Conservation (phyloP, 1,140 invertebrate genomes). For the Ceratina australensis region DNA sequence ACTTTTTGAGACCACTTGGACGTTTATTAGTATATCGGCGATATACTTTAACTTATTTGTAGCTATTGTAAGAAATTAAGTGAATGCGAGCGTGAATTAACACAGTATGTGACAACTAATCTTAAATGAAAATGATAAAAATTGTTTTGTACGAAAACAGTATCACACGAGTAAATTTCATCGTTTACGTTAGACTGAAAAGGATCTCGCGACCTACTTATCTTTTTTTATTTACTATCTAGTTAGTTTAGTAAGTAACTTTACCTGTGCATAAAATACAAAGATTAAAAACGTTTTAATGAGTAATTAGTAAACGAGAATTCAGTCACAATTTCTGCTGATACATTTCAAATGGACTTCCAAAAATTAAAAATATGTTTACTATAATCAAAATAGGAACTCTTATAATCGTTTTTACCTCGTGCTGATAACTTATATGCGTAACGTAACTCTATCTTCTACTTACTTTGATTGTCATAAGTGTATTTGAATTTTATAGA, state of each 20-base stretch:
- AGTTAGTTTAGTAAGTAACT: background rate
- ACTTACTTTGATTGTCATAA: background rate
- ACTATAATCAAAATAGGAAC: background rate
- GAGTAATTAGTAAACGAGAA: background rate
- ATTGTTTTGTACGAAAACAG: background rate
- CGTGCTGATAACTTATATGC: background rate
- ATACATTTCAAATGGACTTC: background rate
- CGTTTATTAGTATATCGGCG: too few species aligned
- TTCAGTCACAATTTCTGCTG: background rate
- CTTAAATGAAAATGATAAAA: too few species aligned
- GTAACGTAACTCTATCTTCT: background rate
- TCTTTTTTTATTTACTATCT: background rate
- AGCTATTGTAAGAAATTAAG: background rate
- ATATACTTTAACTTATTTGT: slow-evolving; percentile 12
- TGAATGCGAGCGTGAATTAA: background rate
- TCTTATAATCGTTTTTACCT: too few species aligned
- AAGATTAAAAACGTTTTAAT: background rate
- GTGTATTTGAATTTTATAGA: too few species aligned
- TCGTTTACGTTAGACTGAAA: slow-evolving; percentile 3
- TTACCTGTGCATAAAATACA: background rate
- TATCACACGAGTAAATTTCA: background rate
- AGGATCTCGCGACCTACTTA: slow-evolving; percentile 17
- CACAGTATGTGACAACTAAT: too few species aligned
- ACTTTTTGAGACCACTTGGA: too few species aligned
- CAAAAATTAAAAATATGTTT: background rate